Evolutionary conservation across 2,113 vertebrate species (phyloP), one percentile per base, ranked within the genome.

Genomic region (Craseonycteris thonglongyai): DNA sequence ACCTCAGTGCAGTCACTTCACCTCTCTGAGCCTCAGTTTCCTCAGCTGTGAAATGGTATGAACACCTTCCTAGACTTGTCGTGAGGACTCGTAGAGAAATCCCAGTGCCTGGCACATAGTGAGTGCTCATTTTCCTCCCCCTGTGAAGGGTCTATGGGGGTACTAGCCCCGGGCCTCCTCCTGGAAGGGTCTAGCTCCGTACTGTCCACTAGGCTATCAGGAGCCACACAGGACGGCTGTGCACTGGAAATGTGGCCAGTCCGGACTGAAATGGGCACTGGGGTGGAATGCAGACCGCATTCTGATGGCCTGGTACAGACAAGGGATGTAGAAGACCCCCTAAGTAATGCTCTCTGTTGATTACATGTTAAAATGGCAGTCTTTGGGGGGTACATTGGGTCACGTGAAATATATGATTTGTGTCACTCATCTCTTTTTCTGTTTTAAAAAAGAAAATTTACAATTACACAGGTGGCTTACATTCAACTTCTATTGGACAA

Each of bases 201-300:
- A 0, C 14, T n/a, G 2, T 35, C 51, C 14, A 13, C 33, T 24
- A 30, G n/a, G 76, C 12, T 15, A 26, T 14, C 35, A 13, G 0
- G 66, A 58, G 38, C 7, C 33, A 3, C 33, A 0, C 0, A 2
- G 16, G 33, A 19, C 59, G 19, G 3, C 0, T 9, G 35, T 65
- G 38, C 9, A 0, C 59, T 10, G 42, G 42, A 65, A 42, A 35
- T 2, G 26, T 1, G n/a, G 8, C 33, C 26, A 1, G 40, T 22
- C 84, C 13, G 0, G 35, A 40, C 3, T 26, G 75, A 54, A 40
- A 42, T 21, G 13, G 12, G 2, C 6, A 0, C 3, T 26, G 30
- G 21, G 3, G 15, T 49, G 18, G 47, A 54, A n/a, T 7, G 28
- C n/a, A 58, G 21, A 10, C 35, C 8, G 1, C 78, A 11, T 35